Evolutionary conservation across 2,888 invertebrate genomes (phyloP).

Genomic region (Orchestes rusci): DNA sequence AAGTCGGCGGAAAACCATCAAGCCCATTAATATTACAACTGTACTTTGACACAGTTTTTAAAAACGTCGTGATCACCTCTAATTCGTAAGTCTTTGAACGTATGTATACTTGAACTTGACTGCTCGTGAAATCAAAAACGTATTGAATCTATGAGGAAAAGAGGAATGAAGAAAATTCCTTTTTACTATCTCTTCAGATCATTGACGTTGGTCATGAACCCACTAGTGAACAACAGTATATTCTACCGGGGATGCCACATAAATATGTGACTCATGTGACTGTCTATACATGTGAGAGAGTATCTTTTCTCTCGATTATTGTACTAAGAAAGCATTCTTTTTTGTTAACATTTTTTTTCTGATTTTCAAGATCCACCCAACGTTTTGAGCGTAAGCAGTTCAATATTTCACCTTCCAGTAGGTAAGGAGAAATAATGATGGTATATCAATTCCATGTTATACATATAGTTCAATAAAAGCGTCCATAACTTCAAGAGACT

Average conservation of each 20-base stretch:
- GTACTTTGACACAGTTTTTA: slow-evolving; percentile 11
- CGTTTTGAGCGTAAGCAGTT: too few relatives aligned
- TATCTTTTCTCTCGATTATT: too few relatives aligned
- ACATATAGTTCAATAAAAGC: too few relatives aligned
- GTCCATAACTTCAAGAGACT: too few relatives aligned
- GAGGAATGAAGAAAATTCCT: slow-evolving; percentile 22
- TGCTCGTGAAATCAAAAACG: slow-evolving; percentile 12
- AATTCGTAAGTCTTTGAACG: neutral
- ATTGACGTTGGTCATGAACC: slow-evolving; percentile 12
- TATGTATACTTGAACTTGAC: slow-evolving; percentile 8
- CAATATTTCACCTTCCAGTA: too few relatives aligned
- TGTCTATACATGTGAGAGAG: too few relatives aligned
- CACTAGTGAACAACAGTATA: slow-evolving; percentile 9
- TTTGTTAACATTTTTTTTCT: too few relatives aligned
- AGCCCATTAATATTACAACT: slow-evolving; percentile 12
- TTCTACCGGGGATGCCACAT: slow-evolving; percentile 12
- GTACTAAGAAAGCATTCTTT: too few relatives aligned
- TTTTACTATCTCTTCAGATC: slow-evolving; percentile 23
- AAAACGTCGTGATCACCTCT: neutral
- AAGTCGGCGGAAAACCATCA: too few relatives aligned
- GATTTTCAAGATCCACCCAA: too few relatives aligned
- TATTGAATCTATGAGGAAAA: slow-evolving; percentile 13
- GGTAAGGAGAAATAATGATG: too few relatives aligned
- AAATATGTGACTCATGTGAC: slow-evolving; percentile 3
- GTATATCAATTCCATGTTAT: too few relatives aligned